Evolutionary conservation across 2,888 invertebrate species (phyloP), one percentile per base, ranked within the genome.

Genomic region (Acronicta aceris): DNA sequence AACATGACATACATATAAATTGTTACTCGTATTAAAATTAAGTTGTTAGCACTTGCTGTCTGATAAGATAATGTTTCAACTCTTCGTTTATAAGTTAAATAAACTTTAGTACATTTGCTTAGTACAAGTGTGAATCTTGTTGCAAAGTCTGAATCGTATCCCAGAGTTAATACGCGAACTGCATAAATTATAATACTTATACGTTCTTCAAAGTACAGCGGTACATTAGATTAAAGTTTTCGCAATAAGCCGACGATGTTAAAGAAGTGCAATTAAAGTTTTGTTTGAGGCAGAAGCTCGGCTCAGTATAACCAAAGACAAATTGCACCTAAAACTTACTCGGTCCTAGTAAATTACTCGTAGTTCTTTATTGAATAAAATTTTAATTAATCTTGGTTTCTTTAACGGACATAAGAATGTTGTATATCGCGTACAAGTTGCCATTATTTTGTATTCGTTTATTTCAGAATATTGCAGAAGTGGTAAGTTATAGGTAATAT

Each of bases 231-330:
- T 48, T 48, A 48, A 72, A 74, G 54, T 73, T 73, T 55, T 57
- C 48, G 40, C 47, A 64, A 58, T 53, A 60, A 64, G 51, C 56
- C 62, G 42, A 41, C 57, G n/a, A n/a, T n/a, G 55, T 46, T 68
- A 59, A 65, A 70, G 65, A 62, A 64, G 57, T 64, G 66, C 64
- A 77, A 77, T 78, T 74, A 67, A 78, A 78, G 65, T 71, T 78
- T 67, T 64, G 64, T 75, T 71, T 59, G 38, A 62, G 54, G 54
- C 47, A 60, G 38, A 59, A 60, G 61, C 55, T 48, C 36, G 47
- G 47, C 59, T 53, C 25, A 48, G 59, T 54, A 59, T 50, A 51
- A 41, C 17, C n/a, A 49, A 56, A 72, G 74, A 76, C 71, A 65
- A 74, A 75, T 74, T 68, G 61, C 50, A 50, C 59, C 41, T 51